Evolutionary conservation across 2,113 vertebrate species (phyloP).

Genomic region (Aptenodytes patagonicus): DNA sequence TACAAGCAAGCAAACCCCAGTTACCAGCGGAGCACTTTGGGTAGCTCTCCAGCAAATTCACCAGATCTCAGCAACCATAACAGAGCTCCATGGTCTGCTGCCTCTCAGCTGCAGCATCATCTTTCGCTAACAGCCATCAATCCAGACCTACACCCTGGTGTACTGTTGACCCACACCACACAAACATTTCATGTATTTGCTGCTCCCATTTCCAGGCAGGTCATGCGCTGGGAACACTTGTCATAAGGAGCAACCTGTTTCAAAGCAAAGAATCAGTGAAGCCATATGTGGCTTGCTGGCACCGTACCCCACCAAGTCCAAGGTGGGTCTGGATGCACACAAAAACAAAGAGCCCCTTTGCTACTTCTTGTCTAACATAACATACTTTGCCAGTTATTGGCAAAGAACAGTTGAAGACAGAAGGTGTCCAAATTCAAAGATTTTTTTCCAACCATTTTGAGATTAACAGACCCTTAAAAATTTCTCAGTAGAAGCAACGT

Average conservation of each 20-base stretch:
- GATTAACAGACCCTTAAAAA: neutral
- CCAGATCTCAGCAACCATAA: neutral
- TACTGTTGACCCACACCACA: neutral
- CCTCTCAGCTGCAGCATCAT: neutral
- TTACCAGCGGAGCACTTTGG: neutral
- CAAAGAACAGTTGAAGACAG: neutral
- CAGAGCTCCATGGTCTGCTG: neutral
- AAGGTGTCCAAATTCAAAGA: neutral
- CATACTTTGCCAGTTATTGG: rapidly evolving
- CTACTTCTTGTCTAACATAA: neutral
- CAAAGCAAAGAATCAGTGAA: neutral
- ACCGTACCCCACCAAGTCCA: rapidly evolving
- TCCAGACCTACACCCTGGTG: neutral
- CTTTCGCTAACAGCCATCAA: neutral
- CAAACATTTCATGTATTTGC: neutral
- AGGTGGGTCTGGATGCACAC: neutral
- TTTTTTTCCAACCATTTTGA: neutral
- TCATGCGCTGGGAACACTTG: rapidly evolving
- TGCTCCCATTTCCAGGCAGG: neutral
- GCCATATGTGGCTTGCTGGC: neutral
- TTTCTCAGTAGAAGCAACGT: neutral
- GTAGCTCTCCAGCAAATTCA: neutral
- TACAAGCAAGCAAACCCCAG: neutral
- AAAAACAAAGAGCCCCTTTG: neutral
- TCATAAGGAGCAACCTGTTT: neutral